Conservation (phyloP, 2,113 vertebrate species). For the Mustela lutreola region DNA sequence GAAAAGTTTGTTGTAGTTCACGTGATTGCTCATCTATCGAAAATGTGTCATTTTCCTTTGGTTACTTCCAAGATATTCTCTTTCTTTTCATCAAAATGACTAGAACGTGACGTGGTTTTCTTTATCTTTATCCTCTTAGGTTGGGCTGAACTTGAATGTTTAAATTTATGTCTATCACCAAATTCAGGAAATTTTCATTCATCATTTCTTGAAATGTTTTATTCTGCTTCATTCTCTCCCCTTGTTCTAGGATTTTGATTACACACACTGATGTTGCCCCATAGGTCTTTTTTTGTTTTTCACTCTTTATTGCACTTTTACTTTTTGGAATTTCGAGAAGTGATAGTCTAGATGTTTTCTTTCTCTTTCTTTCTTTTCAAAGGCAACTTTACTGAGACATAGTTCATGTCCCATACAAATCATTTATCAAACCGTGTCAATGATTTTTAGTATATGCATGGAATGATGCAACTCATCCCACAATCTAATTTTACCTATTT, state of each 20-base stretch:
- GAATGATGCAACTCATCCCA: neutral
- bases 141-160: neutral
- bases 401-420: neutral
- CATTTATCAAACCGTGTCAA: neutral
- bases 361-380: neutral
- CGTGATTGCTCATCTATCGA: neutral
- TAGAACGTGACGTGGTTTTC: neutral
- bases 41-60: neutral
- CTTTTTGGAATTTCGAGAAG: neutral
- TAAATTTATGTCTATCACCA: neutral
- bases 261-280: neutral
- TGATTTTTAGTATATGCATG: neutral
- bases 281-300: neutral
- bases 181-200: neutral
- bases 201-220: neutral
- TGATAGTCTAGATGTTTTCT: neutral
- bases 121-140: neutral
- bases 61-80: neutral
- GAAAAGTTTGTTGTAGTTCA: neutral
- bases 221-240: neutral
- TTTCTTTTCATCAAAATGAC: neutral
- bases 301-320: neutral
- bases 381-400: neutral
- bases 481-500: neutral
- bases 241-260: neutral